phyloP scores from a whole-genome alignment of 2,888 invertebrate genomes.

The Brachyptera putata region DNA sequence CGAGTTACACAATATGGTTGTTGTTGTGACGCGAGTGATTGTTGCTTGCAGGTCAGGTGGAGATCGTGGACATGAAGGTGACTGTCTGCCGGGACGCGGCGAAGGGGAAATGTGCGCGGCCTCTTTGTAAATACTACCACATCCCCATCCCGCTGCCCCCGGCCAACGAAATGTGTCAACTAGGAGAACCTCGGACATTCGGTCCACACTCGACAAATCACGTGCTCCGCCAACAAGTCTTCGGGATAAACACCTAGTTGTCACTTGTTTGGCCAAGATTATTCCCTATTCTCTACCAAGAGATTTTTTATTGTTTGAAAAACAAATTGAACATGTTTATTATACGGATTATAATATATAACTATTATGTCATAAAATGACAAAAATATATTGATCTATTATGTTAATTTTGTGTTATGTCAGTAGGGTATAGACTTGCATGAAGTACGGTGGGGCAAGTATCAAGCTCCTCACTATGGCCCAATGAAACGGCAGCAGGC shows the following conservation, averaged over 20 bases:
- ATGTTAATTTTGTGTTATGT: slow-evolving; percentile 33
- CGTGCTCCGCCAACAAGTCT: slow-evolving; percentile 31
- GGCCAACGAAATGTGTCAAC: slow-evolving; percentile 60
- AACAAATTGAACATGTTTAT: slow-evolving; percentile 32
- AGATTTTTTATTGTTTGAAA: slow-evolving; percentile 31
- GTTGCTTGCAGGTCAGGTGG: slow-evolving; percentile 85
- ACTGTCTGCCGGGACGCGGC: slow-evolving; percentile 95
- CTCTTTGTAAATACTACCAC: slow-evolving; percentile 96
- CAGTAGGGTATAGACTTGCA: slow-evolving; percentile 25
- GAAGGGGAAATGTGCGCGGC: slow-evolving; percentile 88
- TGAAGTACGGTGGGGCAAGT: background rate
- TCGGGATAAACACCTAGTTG: slow-evolving; percentile 31
- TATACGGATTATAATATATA: slow-evolving; percentile 29
- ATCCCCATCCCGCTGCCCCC: slow-evolving; percentile 88
- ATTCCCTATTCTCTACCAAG: slow-evolving; percentile 26
- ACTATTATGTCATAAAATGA: slow-evolving; percentile 45
- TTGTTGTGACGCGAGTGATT: too few relatives aligned
- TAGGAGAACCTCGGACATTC: slow-evolving; percentile 22
- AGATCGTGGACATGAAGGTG: slow-evolving; percentile 92
- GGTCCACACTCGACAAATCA: slow-evolving; percentile 37
- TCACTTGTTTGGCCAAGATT: slow-evolving; percentile 24
- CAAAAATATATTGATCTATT: slow-evolving; percentile 39
- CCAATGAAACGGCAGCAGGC: slow-evolving; percentile 24
- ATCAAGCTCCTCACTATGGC: slow-evolving; percentile 21
- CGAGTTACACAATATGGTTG: too few relatives aligned